These are phyloP conservation scores for Augochlora pura DNA, from an alignment of 1,140 invertebrate species.

Conservation along the genomic window DNA sequence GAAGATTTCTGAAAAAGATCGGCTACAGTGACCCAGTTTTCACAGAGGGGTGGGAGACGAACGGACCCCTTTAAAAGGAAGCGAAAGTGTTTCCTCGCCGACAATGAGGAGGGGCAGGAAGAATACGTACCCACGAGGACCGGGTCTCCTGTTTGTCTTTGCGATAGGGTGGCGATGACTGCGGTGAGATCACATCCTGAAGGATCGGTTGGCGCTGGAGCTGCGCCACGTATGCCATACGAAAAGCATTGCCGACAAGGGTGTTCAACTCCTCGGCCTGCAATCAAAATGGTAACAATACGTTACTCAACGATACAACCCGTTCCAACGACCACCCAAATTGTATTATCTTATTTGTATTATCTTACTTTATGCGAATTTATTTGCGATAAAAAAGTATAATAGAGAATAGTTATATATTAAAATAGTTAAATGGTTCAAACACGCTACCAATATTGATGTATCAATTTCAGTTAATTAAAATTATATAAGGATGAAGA, in stretches of 20 bases:
- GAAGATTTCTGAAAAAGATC: not conserved
- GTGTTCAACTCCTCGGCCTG: constrained; percentile 94
- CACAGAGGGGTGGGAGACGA: not conserved
- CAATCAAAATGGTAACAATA: constrained; percentile 66
- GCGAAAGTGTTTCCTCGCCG: not conserved
- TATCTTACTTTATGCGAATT: no score
- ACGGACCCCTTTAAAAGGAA: constrained; percentile 3
- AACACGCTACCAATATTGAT: no score
- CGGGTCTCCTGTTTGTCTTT: constrained; percentile 76
- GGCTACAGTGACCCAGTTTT: not conserved
- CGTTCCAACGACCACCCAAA: no score
- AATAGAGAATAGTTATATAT: no score
- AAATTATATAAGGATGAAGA: no score
- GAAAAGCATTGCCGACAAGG: constrained; percentile 94
- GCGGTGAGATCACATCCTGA: constrained; percentile 81
- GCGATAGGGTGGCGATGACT: constrained; percentile 73
- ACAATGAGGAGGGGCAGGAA: not conserved
- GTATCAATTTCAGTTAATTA: no score
- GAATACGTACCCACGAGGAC: constrained; percentile 81
- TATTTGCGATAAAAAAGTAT: no score
- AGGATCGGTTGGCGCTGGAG: constrained; percentile 84
- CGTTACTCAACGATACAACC: not conserved
- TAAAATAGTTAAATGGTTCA: no score
- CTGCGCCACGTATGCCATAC: constrained; percentile 94
- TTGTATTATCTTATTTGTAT: no score